Percentiles rank a stretch among this genome's conserved stretches.
Evolutionary conservation across 2,797 vertebrate genomes (phyloP).

Genomic region (Notolabrus celidotus): DNA sequence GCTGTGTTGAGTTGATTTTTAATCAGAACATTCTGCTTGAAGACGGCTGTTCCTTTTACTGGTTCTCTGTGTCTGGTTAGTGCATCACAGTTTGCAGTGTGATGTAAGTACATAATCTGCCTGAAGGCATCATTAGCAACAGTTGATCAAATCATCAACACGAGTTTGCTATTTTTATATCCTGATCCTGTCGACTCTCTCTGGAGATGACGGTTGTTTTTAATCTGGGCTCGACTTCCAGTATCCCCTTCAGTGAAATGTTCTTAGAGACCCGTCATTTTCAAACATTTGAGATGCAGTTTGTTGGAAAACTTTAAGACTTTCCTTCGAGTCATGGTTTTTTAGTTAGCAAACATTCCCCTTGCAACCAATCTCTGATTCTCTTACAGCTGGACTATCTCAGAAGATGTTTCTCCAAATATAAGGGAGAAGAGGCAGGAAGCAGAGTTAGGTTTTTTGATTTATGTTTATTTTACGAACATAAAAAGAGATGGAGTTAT

Average conservation of each 20-base stretch:
- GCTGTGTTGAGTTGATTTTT: not conserved
- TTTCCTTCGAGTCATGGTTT: not conserved
- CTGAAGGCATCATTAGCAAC: conserved; percentile 17
- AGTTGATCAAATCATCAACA: conserved; percentile 15
- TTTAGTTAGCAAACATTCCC: not conserved
- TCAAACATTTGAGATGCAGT: not conserved
- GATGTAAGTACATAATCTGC: not conserved
- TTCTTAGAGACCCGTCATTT: not conserved
- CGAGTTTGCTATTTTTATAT: conserved; percentile 11
- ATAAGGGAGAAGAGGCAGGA: conserved; percentile 6
- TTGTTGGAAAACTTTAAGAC: not conserved
- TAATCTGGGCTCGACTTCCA: not conserved
- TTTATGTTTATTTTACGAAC: conserved; percentile 21
- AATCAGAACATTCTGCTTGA: not conserved
- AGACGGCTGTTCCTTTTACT: too few relatives aligned
- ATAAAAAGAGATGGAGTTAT: conserved; percentile 29
- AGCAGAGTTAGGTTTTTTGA: not conserved
- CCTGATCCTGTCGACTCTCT: not conserved
- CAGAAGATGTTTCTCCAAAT: conserved; percentile 23
- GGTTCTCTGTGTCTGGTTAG: not conserved
- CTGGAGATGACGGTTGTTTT: not conserved
- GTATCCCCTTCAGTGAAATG: not conserved
- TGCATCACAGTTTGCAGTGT: not conserved
- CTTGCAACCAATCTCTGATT: not conserved
- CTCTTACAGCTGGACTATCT: conserved; percentile 8